Conservation (phyloP, 1,140 invertebrate species). For the Uloborus diversus region DNA sequence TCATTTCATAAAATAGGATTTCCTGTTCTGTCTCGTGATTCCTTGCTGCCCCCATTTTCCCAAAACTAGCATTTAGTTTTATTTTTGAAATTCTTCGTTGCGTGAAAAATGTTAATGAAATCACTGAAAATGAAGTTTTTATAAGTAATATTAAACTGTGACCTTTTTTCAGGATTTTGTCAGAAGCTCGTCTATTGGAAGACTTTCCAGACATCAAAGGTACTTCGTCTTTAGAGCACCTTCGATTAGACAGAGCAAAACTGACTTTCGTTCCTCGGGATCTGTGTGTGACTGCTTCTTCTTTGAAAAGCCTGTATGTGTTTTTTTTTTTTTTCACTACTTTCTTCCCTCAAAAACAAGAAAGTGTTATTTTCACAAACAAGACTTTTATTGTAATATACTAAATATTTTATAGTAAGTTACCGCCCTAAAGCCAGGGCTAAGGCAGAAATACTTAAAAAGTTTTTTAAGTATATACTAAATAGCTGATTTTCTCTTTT, state of each 20-base stretch:
- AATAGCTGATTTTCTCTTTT: neutral
- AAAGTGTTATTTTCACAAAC: neutral
- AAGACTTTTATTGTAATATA: too few species aligned
- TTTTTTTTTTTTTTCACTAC: neutral
- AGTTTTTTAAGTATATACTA: too few species aligned
- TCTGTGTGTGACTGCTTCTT: conserved; percentile 80
- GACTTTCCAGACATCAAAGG: conserved; percentile 85
- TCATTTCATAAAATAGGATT: too few species aligned
- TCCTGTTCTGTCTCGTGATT: too few species aligned
- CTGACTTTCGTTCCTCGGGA: conserved; percentile 75
- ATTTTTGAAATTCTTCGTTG: neutral
- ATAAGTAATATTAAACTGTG: too few species aligned
- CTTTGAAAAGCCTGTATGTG: conserved; percentile 85
- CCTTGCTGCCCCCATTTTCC: too few species aligned
- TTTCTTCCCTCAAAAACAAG: neutral
- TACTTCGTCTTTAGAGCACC: conserved; percentile 77
- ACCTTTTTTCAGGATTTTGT: conserved; percentile 76
- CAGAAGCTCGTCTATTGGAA: conserved; percentile 80
- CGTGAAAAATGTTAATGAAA: too few species aligned
- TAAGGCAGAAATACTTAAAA: too few species aligned
- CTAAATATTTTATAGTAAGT: too few species aligned
- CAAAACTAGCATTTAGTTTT: too few species aligned
- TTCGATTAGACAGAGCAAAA: conserved; percentile 83
- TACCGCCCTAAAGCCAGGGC: too few species aligned
- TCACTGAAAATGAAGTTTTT: too few species aligned